These are phyloP conservation scores for Rhabdomys pumilio DNA, from an alignment of 2,797 vertebrate genomes.

Conservation along the genomic window DNA sequence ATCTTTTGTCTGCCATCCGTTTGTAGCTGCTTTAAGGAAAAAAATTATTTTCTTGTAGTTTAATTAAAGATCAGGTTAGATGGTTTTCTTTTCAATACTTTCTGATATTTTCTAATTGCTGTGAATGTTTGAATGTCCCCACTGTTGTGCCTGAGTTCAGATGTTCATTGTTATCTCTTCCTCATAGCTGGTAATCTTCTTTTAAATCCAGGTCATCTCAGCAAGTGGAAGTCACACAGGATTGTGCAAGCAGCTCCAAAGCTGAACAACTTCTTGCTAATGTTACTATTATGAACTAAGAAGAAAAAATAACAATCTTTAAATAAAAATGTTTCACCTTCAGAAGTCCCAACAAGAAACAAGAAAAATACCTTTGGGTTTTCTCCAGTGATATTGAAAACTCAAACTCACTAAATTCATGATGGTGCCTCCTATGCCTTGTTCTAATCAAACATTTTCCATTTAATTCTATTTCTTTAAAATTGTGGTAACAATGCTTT, in stretches of 20 bases:
- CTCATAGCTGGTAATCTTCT: constrained; percentile 16
- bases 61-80: constrained; percentile 82
- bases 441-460: neutral
- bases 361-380: neutral
- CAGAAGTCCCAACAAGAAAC: neutral
- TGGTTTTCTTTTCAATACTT: constrained; percentile 54
- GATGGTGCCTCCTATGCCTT: neutral
- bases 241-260: neutral
- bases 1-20: constrained; percentile 76
- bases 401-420: neutral
- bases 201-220: constrained; percentile 53
- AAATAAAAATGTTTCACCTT: constrained; percentile 48
- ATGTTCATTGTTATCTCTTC: constrained; percentile 5
- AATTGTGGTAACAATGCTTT: neutral
- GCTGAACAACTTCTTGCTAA: constrained; percentile 15
- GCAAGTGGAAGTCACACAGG: constrained; percentile 21
- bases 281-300: constrained; percentile 27
- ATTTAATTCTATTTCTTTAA: neutral
- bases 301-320: constrained; percentile 38
- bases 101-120: constrained; percentile 70
- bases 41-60: constrained; percentile 64
- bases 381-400: neutral
- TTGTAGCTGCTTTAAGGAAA: constrained; percentile 38
- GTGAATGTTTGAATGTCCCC: neutral
- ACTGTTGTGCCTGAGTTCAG: constrained; percentile 24